Evolutionary conservation across 2,888 invertebrate species (phyloP).

Genomic region (Epinotia brunnichana): DNA sequence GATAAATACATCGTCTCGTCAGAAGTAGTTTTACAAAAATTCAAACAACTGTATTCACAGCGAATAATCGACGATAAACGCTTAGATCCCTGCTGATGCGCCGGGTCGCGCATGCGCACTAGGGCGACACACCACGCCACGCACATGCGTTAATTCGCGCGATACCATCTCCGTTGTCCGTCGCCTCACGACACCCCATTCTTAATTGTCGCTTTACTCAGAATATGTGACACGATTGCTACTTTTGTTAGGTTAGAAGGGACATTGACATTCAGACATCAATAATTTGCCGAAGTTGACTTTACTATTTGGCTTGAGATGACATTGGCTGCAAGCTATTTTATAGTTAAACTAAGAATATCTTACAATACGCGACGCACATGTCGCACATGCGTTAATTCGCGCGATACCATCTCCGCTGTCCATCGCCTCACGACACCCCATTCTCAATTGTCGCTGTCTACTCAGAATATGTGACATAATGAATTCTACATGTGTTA

Average conservation of each 20-base stretch:
- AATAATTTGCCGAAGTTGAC: not conserved
- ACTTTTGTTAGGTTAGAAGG: not conserved
- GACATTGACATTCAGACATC: not conserved
- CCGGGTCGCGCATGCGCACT: slow-evolving; percentile 16
- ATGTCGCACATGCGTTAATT: slow-evolving; percentile 55
- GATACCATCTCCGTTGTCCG: slow-evolving; percentile 55
- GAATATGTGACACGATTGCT: not conserved
- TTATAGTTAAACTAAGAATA: not conserved
- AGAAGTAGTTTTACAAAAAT: no score
- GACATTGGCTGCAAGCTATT: not conserved
- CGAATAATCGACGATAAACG: not conserved
- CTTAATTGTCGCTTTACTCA: slow-evolving; percentile 48
- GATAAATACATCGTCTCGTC: no score
- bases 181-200: slow-evolving; percentile 47
- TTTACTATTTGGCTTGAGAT: not conserved
- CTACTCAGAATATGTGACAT: slow-evolving; percentile 16
- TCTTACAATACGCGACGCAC: slow-evolving; percentile 43
- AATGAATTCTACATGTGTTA: not conserved
- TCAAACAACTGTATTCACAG: not conserved
- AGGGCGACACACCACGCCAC: slow-evolving; percentile 52
- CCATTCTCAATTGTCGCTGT: slow-evolving; percentile 47
- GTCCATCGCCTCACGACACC: slow-evolving; percentile 48
- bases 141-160: slow-evolving; percentile 56
- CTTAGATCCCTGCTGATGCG: not conserved
- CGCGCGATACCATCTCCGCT: slow-evolving; percentile 57